These are phyloP conservation scores for Hylyphantes graminicola DNA, from an alignment of 1,140 invertebrate genomes.

Conservation along the genomic window DNA sequence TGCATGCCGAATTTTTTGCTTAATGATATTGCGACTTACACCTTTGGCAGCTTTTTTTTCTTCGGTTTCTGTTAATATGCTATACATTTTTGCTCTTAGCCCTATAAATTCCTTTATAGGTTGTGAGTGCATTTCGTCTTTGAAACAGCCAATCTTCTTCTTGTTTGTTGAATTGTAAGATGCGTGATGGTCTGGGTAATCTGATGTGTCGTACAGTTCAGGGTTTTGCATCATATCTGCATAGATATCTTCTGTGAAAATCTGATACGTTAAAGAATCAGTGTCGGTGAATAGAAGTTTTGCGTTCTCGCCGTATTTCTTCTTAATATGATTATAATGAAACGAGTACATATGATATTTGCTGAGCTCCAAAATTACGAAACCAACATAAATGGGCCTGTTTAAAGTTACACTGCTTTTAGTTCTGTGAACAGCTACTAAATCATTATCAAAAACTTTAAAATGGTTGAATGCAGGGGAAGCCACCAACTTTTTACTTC, in stretches of 20 bases:
- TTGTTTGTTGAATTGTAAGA: slow-evolving; percentile 66
- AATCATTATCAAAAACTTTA: neutral
- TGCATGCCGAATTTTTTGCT: neutral
- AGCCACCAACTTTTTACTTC: slow-evolving; percentile 65
- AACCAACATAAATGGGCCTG: too few species aligned
- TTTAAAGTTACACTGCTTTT: neutral
- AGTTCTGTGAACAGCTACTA: neutral
- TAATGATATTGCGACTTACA: neutral
- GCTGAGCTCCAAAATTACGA: too few species aligned
- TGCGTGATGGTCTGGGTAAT: slow-evolving; percentile 60
- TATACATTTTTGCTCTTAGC: slow-evolving; percentile 66
- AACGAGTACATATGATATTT: neutral
- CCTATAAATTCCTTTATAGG: slow-evolving; percentile 67
- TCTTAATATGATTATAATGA: too few species aligned
- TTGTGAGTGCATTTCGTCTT: slow-evolving; percentile 69
- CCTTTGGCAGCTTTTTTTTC: neutral
- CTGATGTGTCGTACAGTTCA: slow-evolving; percentile 56
- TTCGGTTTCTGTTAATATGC: too few species aligned
- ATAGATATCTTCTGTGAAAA: slow-evolving; percentile 10
- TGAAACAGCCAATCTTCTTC: slow-evolving; percentile 70
- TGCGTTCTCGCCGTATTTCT: too few species aligned
- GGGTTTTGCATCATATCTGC: slow-evolving; percentile 38
- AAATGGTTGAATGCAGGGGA: slow-evolving; percentile 61
- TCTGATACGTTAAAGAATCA: slow-evolving; percentile 1
- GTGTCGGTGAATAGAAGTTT: too few species aligned